Evolutionary conservation across 2,888 invertebrate species (phyloP).

Genomic region (Oligia latruncula): DNA sequence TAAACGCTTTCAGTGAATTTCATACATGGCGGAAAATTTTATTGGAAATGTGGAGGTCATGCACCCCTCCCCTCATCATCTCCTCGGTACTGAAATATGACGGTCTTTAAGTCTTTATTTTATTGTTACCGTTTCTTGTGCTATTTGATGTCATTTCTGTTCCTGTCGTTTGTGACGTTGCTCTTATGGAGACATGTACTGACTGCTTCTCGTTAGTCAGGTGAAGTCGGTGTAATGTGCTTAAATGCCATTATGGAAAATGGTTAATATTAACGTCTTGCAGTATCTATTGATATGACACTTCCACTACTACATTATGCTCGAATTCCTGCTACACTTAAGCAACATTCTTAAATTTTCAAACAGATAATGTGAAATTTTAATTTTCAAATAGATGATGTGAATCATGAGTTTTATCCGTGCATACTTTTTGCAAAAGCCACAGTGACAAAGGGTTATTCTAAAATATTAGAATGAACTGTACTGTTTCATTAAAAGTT

Average conservation of each 20-base stretch:
- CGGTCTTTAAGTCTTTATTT: constrained; percentile 72
- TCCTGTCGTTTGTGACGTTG: constrained; percentile 64
- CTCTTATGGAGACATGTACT: constrained; percentile 60
- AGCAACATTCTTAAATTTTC: not conserved
- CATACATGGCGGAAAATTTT: constrained; percentile 79
- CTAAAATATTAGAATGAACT: not conserved
- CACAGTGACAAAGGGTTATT: not conserved
- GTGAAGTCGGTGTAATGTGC: constrained; percentile 17
- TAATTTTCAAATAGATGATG: not conserved
- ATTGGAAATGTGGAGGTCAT: constrained; percentile 79
- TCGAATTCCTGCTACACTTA: not conserved
- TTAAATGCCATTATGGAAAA: constrained; percentile 33
- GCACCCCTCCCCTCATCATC: constrained; percentile 60
- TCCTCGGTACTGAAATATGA: constrained; percentile 61
- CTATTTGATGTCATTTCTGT: constrained; percentile 64
- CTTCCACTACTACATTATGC: not conserved
- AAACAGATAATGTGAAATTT: not conserved
- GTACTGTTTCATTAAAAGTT: constrained; percentile 30
- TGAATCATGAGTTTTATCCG: not conserved
- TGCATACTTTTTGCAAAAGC: not conserved
- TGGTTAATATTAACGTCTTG: constrained; percentile 24
- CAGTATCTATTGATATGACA: not conserved
- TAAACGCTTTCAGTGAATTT: constrained; percentile 83
- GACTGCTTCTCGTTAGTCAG: constrained; percentile 18
- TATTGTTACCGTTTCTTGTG: constrained; percentile 70